phyloP scores from a whole-genome alignment of 2,888 invertebrate species.

The Lasioglossum malachurum region DNA sequence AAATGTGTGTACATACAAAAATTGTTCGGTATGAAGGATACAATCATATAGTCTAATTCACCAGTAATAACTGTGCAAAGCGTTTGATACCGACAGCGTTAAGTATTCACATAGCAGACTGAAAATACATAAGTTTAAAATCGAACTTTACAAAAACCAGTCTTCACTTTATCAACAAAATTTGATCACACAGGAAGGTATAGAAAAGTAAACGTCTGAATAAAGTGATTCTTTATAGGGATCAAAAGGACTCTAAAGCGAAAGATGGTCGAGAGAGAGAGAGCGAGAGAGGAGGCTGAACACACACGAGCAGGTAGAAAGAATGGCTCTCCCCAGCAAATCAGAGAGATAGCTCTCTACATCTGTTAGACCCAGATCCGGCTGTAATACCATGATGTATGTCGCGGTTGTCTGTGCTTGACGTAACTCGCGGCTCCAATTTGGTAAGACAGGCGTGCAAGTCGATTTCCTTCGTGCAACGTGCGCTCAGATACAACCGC shows the following conservation, averaged over 20 bases:
- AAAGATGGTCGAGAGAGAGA: neutral
- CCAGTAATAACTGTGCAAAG: too few species aligned
- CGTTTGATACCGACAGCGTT: too few species aligned
- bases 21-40: too few species aligned
- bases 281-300: neutral
- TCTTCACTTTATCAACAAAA: too few species aligned
- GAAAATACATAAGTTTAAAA: too few species aligned
- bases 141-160: too few species aligned
- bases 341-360: neutral
- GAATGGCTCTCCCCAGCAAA: neutral
- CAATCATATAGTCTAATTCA: too few species aligned
- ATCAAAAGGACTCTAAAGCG: neutral
- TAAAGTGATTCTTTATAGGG: too few species aligned
- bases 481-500: constrained; percentile 36
- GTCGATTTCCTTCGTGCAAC: constrained; percentile 57
- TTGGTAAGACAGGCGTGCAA: constrained; percentile 58
- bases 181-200: neutral
- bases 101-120: too few species aligned
- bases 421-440: constrained; percentile 45
- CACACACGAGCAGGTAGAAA: neutral
- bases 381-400: constrained; percentile 32
- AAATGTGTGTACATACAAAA: too few species aligned
- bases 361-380: constrained; percentile 18
- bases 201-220: neutral
- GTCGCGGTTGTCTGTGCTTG: constrained; percentile 41